A percentile compares a stretch with the other conserved stretches of the same genome.
Evolutionary conservation across 2,888 invertebrate genomes (phyloP).

Genomic region (Gastrophysa polygoni): DNA sequence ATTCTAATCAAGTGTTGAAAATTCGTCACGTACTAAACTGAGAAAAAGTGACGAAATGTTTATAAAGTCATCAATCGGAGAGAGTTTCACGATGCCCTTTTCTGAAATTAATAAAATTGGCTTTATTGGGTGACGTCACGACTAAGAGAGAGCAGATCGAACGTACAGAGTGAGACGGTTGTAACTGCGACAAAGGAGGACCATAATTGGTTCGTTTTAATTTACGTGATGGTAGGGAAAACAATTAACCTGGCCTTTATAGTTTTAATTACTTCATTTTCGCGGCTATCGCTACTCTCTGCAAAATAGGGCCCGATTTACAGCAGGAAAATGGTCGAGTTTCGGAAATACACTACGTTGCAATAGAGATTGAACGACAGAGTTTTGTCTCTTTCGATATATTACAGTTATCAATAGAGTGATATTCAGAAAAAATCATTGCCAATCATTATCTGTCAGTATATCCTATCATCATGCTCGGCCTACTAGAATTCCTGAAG

Average conservation of each 20-base stretch:
- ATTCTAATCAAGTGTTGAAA: no score
- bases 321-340: conserved; percentile 31
- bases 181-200: conserved; percentile 52
- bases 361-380: conserved; percentile 12
- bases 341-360: neutral
- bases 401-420: no score
- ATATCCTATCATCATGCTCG: no score
- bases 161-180: conserved; percentile 35
- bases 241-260: conserved; percentile 77
- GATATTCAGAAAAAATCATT: no score
- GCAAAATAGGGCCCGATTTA: conserved; percentile 52
- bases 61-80: no score
- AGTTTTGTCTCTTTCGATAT: no score
- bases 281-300: conserved; percentile 62
- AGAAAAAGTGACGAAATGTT: no score
- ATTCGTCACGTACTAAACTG: no score
- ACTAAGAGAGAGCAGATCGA: conserved; percentile 26
- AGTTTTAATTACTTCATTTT: conserved; percentile 79
- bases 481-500: no score
- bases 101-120: conserved; percentile 24
- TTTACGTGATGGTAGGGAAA: conserved; percentile 60
- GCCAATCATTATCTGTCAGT: no score
- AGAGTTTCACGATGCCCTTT: no score
- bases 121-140: conserved; percentile 19
- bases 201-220: conserved; percentile 61